Percentiles rank a stretch among this genome's conserved stretches.
These are phyloP conservation scores for Etheostoma spectabile DNA, from an alignment of 2,113 vertebrate genomes.

Conservation along the genomic window DNA sequence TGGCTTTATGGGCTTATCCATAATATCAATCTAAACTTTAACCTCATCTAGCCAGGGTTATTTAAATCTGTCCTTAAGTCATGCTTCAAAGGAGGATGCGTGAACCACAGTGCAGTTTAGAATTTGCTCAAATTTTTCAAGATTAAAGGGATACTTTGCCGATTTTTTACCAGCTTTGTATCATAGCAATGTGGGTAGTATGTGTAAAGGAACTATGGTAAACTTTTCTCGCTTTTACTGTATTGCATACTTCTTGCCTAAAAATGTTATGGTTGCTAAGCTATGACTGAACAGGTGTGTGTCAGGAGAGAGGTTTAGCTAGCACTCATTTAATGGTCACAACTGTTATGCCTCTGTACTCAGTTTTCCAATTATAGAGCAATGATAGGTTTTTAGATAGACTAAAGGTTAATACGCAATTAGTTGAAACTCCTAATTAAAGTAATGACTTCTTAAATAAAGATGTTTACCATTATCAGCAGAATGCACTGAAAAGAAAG, in stretches of 20 bases:
- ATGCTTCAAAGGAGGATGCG: background rate
- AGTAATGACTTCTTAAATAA: conserved; percentile 3
- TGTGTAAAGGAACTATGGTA: no score
- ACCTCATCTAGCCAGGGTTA: conserved; percentile 13
- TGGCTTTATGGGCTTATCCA: conserved; percentile 34
- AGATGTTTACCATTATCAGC: conserved; percentile 4
- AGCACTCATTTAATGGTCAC: background rate
- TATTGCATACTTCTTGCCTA: no score
- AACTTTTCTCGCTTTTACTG: no score
- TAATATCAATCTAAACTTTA: conserved; percentile 38
- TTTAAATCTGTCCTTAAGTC: conserved; percentile 30
- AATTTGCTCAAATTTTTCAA: conserved; percentile 1
- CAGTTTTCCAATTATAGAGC: conserved; percentile 2
- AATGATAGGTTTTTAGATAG: conserved; percentile 2
- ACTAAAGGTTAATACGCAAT: conserved; percentile 7
- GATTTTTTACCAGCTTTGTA: no score
- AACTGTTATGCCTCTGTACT: conserved; percentile 9
- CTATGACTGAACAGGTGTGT: background rate
- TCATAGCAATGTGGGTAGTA: no score
- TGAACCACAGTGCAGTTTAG: background rate
- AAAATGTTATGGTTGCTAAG: background rate
- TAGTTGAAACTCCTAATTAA: conserved; percentile 17
- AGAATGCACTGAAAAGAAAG: background rate
- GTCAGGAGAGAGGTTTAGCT: background rate
- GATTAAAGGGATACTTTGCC: background rate